Base-by-base conservation (phyloP, 2,888 invertebrate species). In the Scelioninae gen. 1 region DNA sequence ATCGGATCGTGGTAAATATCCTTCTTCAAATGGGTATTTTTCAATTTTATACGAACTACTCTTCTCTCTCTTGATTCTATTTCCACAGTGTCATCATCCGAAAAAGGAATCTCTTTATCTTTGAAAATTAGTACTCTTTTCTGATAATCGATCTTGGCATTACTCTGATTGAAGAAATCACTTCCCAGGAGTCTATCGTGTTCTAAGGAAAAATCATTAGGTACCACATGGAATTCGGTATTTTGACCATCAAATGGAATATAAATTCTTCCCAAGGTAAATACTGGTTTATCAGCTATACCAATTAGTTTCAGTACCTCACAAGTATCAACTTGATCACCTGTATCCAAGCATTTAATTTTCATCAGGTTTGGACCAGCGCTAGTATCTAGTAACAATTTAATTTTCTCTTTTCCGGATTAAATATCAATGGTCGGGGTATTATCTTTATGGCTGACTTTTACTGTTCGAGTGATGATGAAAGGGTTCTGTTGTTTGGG, bases 191-290 rank as follows among this genome's bases (percentile, higher is more conserved):
- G 5, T 10, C 72, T 60, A 10, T 32, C 62, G 13, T 74, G 62
- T 7, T 31, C 34, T 9, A 65, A 9, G 15, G n/a, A 7, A n/a
- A 74, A 74, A 16, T 53, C 9, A 23, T 63, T 55, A 3, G 45
- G 38, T 9, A 74, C 63, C 0, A 74, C 34, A 10, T 74, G 74
- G n/a, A 74, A 74, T 40, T 65, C 23, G 0, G 53, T 38, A 7
- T 74, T 47, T 0, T 8, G 6, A 0, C 43, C 56, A 7, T 32
- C 1, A 10, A 63, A 43, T 5, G 11, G 10, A 8, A 45, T 53
- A 16, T 16, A 32, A 89, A 88, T 11, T 91, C 86, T 68, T 16
- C 68, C 68, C 8, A 55, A 45, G 0, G 68, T 68, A 13, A 15
- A 10, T 7, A 68, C 13, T 11, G 31, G 0, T 15, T 68, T 31